Base-by-base conservation (phyloP, 2,113 vertebrate genomes). In the Vanacampus margaritifer region DNA sequence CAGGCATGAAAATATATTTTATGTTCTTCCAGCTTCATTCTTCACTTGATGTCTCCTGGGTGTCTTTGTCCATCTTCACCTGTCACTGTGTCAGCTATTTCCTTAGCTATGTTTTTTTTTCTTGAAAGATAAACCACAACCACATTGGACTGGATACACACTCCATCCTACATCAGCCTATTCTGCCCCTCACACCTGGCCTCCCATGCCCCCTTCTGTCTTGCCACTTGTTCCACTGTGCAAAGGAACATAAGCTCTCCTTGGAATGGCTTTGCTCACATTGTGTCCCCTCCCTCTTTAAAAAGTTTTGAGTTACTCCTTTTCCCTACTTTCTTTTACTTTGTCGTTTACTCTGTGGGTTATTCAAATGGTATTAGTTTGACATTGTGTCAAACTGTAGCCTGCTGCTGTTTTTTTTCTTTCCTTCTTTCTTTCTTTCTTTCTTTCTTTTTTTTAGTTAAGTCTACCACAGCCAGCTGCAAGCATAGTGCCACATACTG, bases 241-340 rank as follows among this genome's bases (percentile, higher is more conserved):
- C 75, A 79, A 79, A 73, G 74, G 79, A 90, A 86, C 82, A 86
- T 80, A 87, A 73, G 80, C 84, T 84, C 72, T 77, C 83, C 78
- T 80, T 84, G 76, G 84, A 91, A 90, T 90, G 82, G 87, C 87
- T 89, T 86, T 76, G 69, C 81, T 88, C 83, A 85, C 79, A 84
- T 81, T 66, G 50, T 83, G 68, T 74, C 73, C 74, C 81, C 78
- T 72, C 82, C 75, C 71, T 80, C 76, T 81, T 81, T 48, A 50
- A 71, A 73, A 58, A 67, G 46, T 71, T 73, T 67, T 79, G 0
- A n/a, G 36, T 70, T 81, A 7, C 10, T 13, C 54, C 1, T 73
- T 79, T 64, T 73, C 53, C 73, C 73, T 62, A 35, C 24, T 71
- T 74, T 84, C 2, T 69, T 16, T 80, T 74, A 45, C 41, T 73